These are phyloP conservation scores for Cartodere bifasciata DNA, from an alignment of 2,888 invertebrate species.

Conservation along the genomic window DNA sequence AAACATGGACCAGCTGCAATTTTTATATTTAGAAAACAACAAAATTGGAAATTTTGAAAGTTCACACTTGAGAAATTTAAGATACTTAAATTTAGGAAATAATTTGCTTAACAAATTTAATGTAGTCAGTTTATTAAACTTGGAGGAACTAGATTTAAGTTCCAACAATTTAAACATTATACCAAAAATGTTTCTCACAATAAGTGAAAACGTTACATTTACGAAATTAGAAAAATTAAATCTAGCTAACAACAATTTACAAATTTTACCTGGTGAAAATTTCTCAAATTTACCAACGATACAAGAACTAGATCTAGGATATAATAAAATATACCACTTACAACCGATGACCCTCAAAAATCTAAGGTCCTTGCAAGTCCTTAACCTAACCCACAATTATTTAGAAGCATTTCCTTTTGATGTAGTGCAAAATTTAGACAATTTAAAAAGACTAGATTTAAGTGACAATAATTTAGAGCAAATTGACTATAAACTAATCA, in stretches of 20 bases:
- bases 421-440: conserved; percentile 21
- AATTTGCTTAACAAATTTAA: conserved; percentile 9
- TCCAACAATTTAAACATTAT: conserved; percentile 17
- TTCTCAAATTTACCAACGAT: conserved; percentile 21
- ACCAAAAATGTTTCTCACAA: conserved; percentile 10
- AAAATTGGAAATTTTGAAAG: conserved; percentile 13
- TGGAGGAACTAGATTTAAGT: conserved; percentile 22
- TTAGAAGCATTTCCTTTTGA: conserved; percentile 23
- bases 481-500: conserved; percentile 26
- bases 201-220: conserved; percentile 17
- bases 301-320: no score
- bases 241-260: conserved; percentile 22
- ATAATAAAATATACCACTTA: no score
- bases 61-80: conserved; percentile 12
- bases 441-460: conserved; percentile 25
- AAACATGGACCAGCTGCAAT: conserved; percentile 15
- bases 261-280: conserved; percentile 16
- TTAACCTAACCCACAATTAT: conserved; percentile 27
- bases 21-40: conserved; percentile 18
- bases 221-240: conserved; percentile 17
- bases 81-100: conserved; percentile 12
- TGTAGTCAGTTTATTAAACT: conserved; percentile 14
- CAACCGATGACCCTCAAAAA: no score
- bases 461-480: conserved; percentile 25
- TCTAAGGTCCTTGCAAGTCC: conserved; percentile 15